Conservation (phyloP, 2,888 invertebrate genomes). For the Caenorhabditis wallacei region DNA sequence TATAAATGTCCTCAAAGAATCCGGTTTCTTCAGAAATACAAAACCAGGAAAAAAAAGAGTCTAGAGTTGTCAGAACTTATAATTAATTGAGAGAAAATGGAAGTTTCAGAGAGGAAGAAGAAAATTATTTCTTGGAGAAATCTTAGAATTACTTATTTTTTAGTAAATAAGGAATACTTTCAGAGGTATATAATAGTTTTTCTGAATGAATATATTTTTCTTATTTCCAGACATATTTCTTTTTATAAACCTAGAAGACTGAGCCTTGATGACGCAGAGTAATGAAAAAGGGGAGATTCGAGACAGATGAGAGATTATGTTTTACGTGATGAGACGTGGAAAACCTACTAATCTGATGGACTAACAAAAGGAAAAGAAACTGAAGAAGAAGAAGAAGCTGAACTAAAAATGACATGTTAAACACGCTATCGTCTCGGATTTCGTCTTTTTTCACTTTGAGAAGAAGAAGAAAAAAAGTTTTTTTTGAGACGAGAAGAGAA, state of each 20-base stretch:
- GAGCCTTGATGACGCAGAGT: constrained; percentile 17
- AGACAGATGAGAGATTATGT: constrained; percentile 10
- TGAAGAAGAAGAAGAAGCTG: neutral
- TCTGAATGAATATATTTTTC: no score
- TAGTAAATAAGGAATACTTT: no score
- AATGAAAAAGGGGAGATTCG: neutral
- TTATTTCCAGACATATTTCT: neutral
- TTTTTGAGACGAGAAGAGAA: neutral
- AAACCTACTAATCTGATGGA: constrained; percentile 34
- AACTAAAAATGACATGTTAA: constrained; percentile 29
- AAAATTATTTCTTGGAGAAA: no score
- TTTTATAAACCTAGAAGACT: constrained; percentile 3
- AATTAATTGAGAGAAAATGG: neutral
- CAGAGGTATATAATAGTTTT: no score
- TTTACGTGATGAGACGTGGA: constrained; percentile 13
- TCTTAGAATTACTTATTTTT: no score
- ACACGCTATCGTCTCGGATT: constrained; percentile 43
- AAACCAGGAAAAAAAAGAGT: neutral
- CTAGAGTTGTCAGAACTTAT: neutral
- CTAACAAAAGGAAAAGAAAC: constrained; percentile 38
- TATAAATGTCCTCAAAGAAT: neutral
- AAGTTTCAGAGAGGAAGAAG: no score
- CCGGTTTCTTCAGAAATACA: neutral
- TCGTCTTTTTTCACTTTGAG: constrained; percentile 20
- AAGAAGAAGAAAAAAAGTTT: neutral